These are phyloP conservation scores for Procapra przewalskii DNA, from an alignment of 2,113 vertebrate genomes.

Conservation along the genomic window DNA sequence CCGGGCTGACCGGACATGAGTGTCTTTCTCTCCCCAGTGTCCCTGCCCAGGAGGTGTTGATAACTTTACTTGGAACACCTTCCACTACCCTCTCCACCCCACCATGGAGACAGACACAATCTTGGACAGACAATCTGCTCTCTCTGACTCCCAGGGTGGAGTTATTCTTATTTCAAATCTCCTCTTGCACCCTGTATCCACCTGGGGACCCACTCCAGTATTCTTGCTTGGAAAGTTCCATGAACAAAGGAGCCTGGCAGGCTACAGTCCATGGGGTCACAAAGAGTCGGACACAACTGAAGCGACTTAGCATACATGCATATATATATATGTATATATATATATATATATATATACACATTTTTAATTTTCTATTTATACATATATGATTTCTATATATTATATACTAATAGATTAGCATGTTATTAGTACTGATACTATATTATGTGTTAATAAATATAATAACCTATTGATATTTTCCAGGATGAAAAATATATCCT, in stretches of 20 bases:
- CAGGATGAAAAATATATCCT: not conserved
- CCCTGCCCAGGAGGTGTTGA: not conserved
- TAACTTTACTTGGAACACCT: not conserved
- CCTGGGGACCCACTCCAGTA: not conserved
- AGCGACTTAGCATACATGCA: not conserved
- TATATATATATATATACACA: accelerated
- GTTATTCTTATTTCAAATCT: not conserved
- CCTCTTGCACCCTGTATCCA: not conserved
- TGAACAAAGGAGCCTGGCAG: not conserved
- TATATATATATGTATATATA: not conserved
- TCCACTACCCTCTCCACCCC: not conserved
- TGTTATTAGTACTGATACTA: not conserved
- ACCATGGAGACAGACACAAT: not conserved
- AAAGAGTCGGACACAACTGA: not conserved
- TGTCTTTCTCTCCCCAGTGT: not conserved
- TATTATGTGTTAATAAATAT: not conserved
- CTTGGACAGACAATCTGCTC: not conserved
- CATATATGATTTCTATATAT: not conserved
- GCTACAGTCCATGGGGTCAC: not conserved
- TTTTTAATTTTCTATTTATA: not conserved
- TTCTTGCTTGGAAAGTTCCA: not conserved
- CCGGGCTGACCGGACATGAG: not conserved
- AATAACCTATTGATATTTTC: not conserved
- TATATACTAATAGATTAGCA: not conserved
- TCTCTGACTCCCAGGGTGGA: not conserved